Conservation (phyloP, 2,888 invertebrate genomes). For the Hedya salicella region DNA sequence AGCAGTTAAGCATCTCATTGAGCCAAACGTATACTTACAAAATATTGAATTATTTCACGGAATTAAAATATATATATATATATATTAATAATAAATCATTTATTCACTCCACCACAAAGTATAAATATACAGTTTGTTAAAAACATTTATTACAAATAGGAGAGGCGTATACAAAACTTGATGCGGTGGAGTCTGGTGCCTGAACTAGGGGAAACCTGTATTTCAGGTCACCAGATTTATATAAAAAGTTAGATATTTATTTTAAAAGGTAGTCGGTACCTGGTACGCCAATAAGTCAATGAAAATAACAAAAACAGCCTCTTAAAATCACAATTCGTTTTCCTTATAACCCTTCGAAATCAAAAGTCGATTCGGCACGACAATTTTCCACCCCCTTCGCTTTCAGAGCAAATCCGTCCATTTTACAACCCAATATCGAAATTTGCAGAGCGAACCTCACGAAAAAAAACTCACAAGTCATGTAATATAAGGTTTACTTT, state of each 20-base stretch:
- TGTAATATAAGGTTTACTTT: background rate
- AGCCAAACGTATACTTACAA: no score
- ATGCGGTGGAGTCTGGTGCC: no score
- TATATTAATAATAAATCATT: no score
- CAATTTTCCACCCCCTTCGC: background rate
- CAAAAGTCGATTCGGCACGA: background rate
- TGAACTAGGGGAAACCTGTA: no score
- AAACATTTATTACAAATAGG: no score
- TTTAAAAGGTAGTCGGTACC: background rate
- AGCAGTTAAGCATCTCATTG: no score
- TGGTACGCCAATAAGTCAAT: background rate
- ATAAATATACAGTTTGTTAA: no score
- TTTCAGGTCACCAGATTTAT: no score
- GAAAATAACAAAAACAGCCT: background rate
- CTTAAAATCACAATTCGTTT: background rate
- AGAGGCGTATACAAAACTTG: no score
- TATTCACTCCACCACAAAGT: no score
- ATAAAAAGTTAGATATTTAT: background rate
- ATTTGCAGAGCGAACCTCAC: background rate
- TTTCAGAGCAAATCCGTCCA: background rate
- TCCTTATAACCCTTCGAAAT: background rate
- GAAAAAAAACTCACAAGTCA: background rate
- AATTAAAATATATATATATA: no score
- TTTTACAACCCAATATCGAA: slow-evolving; percentile 1
- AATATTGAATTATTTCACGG: no score